Base-by-base conservation (phyloP, 2,113 vertebrate species). In the Hirundichthys speculiger region DNA sequence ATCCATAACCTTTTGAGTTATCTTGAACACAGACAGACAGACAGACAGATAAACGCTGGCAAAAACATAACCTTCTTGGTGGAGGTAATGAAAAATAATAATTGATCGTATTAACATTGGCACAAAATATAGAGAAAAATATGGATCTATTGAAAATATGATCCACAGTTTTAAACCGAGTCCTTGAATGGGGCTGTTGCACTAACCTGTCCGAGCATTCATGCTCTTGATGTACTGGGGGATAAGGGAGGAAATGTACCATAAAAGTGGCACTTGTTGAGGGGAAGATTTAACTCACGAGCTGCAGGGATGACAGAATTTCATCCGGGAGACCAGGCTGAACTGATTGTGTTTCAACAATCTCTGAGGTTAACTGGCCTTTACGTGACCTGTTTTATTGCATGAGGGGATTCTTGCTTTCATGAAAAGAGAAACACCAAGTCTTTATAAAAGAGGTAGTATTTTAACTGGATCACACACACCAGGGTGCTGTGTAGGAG, bases 321-420 rank as follows among this genome's bases (percentile, higher is more conserved):
- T 59, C 66, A 80, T 75, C 22, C 62, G 69, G 58, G 20, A 7
- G 41, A 5, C 11, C 24, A 18, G 45, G 40, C 58, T 59, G 64
- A 73, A 63, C 18, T 54, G 47, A 82, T 69, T 22, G 25, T 63
- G 60, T 56, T 68, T 70, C 43, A 39, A 54, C 40, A 55, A 22
- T 39, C 59, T 61, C 20, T 19, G 22, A 13, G n/a, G 65, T 69
- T 46, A 77, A 65, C 39, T 47, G 48, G 48, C 25, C 51, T 63
- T 63, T 57, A 59, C 78, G 54, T 56, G 58, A 61, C 10, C 27
- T 9, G 72, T 52, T 76, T 80, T 63, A 73, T 24, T 49, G 61
- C 70, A 58, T 18, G 50, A 69, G 41, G 39, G 54, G 18, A 65
- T 64, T 34, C 15, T 12, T 57, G 47, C 54, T 27, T 61, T 63